Conservation (phyloP, 92 coral and sea anemone genomes). For the Galaxea fascicularis region DNA sequence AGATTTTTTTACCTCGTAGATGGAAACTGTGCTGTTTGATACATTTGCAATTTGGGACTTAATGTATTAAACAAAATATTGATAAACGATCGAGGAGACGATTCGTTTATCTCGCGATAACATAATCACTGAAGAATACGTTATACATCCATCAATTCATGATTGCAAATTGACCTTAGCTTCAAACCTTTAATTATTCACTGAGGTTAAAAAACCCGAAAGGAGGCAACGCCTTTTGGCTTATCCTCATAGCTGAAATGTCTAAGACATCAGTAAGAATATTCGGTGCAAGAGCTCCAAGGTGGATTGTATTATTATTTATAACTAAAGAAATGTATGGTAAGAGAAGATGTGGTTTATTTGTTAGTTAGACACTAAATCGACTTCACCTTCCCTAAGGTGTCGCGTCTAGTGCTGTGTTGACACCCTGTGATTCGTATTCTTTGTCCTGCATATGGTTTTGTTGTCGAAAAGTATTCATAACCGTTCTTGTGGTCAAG, state of each 20-base stretch:
- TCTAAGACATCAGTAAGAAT: not conserved
- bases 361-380: not conserved
- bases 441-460: not conserved
- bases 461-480: not conserved
- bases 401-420: not conserved
- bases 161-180: not conserved
- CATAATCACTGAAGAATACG: not conserved
- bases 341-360: not conserved
- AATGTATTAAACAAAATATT: not conserved
- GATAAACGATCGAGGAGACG: not conserved
- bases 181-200: slow-evolving; percentile 4
- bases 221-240: not conserved
- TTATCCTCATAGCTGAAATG: not conserved
- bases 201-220: not conserved
- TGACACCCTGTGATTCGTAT: not conserved
- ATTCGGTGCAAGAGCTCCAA: too few relatives aligned
- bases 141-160: not conserved
- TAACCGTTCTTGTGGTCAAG: not conserved
- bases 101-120: not conserved
- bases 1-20: too few relatives aligned
- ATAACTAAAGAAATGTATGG: too few relatives aligned
- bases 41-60: too few relatives aligned
- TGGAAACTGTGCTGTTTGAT: too few relatives aligned
- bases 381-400: not conserved
- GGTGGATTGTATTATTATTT: too few relatives aligned